phyloP scores from a whole-genome alignment of 2,888 invertebrate species.

The Sinhomidia bicolor region DNA sequence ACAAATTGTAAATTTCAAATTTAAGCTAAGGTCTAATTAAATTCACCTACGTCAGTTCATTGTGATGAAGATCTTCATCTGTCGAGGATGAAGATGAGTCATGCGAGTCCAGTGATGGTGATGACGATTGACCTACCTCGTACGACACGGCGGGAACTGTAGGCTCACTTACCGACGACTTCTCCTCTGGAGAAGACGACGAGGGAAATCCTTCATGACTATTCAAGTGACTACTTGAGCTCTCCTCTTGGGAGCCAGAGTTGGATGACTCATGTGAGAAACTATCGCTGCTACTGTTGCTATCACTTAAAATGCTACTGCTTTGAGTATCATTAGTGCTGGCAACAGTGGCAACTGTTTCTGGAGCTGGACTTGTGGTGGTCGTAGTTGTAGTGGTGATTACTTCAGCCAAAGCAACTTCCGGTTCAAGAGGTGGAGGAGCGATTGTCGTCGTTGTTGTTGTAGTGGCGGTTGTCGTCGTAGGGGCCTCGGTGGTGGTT shows the following conservation, averaged over 20 bases:
- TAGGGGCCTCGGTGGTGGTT: not conserved
- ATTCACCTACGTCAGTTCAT: constrained; percentile 64
- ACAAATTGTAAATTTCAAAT: constrained; percentile 12
- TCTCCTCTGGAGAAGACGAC: constrained; percentile 21
- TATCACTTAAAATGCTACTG: not conserved
- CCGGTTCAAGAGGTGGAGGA: not conserved
- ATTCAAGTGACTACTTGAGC: constrained; percentile 1
- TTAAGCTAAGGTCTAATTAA: not conserved
- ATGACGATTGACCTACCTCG: constrained; percentile 1
- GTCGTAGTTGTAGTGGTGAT: not conserved
- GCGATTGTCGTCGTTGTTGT: constrained; percentile 15
- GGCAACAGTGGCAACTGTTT: not conserved
- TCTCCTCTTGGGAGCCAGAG: constrained; percentile 2
- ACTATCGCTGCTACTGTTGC: not conserved
- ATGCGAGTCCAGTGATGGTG: not conserved
- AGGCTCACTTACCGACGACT: not conserved
- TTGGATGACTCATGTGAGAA: constrained; percentile 4
- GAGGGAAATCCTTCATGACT: constrained; percentile 36
- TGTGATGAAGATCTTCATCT: constrained; percentile 35
- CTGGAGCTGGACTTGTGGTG: not conserved
- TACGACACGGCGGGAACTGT: not conserved
- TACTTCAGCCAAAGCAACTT: not conserved
- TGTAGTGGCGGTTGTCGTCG: constrained; percentile 13
- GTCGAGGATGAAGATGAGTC: constrained; percentile 19
- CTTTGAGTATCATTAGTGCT: not conserved